phyloP scores from a whole-genome alignment of 2,797 vertebrate species.

The Bryconaethiops microstoma region DNA sequence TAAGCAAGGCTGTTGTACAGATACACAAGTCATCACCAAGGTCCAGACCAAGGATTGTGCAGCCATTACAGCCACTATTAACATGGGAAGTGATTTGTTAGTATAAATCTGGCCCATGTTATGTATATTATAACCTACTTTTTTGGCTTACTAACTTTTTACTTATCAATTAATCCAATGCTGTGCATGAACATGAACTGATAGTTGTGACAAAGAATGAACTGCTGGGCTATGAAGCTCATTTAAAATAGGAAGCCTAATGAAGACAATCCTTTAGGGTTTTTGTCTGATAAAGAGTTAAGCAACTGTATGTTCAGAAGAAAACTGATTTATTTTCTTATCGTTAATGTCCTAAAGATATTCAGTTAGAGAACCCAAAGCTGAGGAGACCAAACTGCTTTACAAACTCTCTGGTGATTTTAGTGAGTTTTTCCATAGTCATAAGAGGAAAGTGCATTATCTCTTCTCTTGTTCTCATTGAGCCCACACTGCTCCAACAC shows the following conservation, averaged over 20 bases:
- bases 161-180: background rate
- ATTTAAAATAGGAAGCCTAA: conserved; percentile 5
- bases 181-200: conserved; percentile 7
- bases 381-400: conserved; percentile 12
- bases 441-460: background rate
- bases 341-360: conserved; percentile 18
- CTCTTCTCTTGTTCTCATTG: background rate
- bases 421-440: conserved; percentile 20
- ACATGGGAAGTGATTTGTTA: background rate
- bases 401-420: background rate
- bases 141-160: conserved; percentile 5
- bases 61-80: background rate
- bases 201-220: conserved; percentile 7
- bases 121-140: background rate
- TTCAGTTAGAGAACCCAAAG: background rate
- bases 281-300: conserved; percentile 18
- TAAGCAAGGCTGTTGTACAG: conserved; percentile 3
- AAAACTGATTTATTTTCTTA: conserved; percentile 30
- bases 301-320: conserved; percentile 4
- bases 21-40: conserved; percentile 6
- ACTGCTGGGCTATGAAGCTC: conserved; percentile 3
- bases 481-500: background rate
- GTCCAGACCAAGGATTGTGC: background rate
- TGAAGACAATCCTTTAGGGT: conserved; percentile 10
- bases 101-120: conserved; percentile 8